These are phyloP conservation scores for Ibidorhyncha struthersii DNA, from an alignment of 2,113 vertebrate genomes.

Conservation along the genomic window DNA sequence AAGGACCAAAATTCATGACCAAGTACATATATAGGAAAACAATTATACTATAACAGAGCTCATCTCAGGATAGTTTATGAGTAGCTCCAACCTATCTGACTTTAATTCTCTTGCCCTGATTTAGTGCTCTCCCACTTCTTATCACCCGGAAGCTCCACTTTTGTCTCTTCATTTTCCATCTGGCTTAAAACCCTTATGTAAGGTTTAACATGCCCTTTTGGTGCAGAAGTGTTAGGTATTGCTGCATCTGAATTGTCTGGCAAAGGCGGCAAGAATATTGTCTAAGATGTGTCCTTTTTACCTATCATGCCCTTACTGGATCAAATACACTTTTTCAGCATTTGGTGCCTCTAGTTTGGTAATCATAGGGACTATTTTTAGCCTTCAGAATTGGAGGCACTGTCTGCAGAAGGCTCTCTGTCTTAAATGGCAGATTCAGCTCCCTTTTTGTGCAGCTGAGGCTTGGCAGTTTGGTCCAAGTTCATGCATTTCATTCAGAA, in stretches of 20 bases:
- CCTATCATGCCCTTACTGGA: not conserved
- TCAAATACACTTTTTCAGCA: not conserved
- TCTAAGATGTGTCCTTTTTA: not conserved
- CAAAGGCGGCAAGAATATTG: not conserved
- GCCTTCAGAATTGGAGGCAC: not conserved
- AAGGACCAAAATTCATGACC: not conserved
- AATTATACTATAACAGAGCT: not conserved
- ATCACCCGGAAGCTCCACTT: not conserved
- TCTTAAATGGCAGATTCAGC: not conserved
- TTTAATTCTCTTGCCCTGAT: not conserved
- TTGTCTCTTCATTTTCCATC: not conserved
- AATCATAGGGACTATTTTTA: constrained; percentile 3
- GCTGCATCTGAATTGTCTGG: not conserved
- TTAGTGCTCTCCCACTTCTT: not conserved
- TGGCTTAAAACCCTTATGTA: not conserved
- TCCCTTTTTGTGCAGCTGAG: constrained; percentile 6
- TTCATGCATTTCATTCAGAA: constrained; percentile 13
- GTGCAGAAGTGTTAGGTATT: not conserved
- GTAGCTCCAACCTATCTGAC: not conserved
- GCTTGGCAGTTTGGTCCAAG: constrained; percentile 8
- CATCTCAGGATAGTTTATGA: not conserved
- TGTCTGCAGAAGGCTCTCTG: not conserved
- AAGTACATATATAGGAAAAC: not conserved
- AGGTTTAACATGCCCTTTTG: not conserved
- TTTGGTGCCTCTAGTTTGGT: not conserved